Conservation (phyloP, 2,113 vertebrate genomes). For the Nothocercus nigrocapillus region DNA sequence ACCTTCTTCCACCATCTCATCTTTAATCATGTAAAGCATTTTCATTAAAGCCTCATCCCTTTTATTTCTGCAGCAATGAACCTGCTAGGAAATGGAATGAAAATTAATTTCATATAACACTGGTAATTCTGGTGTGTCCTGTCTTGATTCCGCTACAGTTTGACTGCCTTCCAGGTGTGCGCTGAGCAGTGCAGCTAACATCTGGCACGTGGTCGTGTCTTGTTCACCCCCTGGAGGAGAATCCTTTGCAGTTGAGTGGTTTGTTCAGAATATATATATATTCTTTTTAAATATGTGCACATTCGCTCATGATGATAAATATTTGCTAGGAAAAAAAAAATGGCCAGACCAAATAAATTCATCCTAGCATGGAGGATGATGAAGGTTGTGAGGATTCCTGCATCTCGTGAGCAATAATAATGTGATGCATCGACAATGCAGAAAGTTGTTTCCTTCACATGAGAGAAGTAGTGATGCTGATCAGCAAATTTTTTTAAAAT, state of each 20-base stretch:
- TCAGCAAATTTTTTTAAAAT: no score
- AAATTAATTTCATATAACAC: background rate
- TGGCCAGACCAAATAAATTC: background rate
- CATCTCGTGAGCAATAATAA: background rate
- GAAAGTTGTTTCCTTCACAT: background rate
- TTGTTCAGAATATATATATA: background rate
- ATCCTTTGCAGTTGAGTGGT: background rate
- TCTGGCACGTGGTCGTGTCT: conserved; percentile 13
- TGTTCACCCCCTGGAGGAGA: background rate
- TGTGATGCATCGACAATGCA: background rate
- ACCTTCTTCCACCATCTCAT: background rate
- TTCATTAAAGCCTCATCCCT: background rate
- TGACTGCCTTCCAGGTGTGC: background rate
- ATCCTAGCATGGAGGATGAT: background rate
- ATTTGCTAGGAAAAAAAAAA: background rate
- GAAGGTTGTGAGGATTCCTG: background rate
- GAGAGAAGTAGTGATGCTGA: accelerated
- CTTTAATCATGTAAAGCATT: background rate
- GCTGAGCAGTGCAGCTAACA: background rate
- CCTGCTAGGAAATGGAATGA: background rate
- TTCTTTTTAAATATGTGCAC: background rate
- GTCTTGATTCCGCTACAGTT: background rate
- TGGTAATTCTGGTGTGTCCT: background rate
- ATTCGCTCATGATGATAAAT: background rate
- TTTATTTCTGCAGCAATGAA: background rate